Evolutionary conservation across 2,888 invertebrate genomes (phyloP).

Genomic region (Chironomus tentans): DNA sequence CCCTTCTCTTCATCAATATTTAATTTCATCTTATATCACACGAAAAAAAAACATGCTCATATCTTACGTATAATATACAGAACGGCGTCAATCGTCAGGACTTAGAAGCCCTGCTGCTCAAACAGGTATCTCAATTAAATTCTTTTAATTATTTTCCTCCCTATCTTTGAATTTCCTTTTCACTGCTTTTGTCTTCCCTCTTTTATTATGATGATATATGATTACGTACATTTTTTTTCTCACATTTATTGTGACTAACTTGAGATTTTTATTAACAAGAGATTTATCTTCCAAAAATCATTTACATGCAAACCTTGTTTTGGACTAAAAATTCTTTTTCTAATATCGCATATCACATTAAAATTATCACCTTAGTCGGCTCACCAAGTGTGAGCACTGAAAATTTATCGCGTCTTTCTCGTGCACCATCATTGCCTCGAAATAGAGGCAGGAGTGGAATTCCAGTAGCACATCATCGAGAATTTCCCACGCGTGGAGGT

Average conservation of each 20-base stretch:
- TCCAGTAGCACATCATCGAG: constrained; percentile 41
- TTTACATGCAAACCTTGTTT: neutral
- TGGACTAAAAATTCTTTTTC: constrained; percentile 22
- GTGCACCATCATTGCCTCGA: constrained; percentile 51
- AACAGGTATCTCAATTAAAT: constrained; percentile 31
- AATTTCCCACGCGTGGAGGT: constrained; percentile 27
- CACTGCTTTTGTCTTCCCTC: no score
- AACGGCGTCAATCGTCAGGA: constrained; percentile 33
- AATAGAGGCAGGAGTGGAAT: constrained; percentile 51
- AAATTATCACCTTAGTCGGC: neutral
- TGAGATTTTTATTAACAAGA: neutral
- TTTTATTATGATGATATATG: no score
- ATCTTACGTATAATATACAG: constrained; percentile 26
- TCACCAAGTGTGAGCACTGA: constrained; percentile 45
- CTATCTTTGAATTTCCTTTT: neutral
- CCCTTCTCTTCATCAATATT: neutral
- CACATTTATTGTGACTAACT: neutral
- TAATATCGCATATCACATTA: neutral
- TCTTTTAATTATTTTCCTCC: neutral
- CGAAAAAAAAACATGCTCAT: neutral
- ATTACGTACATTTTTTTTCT: neutral
- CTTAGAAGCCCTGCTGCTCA: constrained; percentile 33
- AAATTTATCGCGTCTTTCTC: constrained; percentile 49
- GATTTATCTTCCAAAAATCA: neutral
- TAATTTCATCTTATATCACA: neutral